Percentiles rank a stretch among this genome's conserved stretches.
Evolutionary conservation across 2,888 invertebrate species (phyloP).

Genomic region (Drosophila kambysellisi): DNA sequence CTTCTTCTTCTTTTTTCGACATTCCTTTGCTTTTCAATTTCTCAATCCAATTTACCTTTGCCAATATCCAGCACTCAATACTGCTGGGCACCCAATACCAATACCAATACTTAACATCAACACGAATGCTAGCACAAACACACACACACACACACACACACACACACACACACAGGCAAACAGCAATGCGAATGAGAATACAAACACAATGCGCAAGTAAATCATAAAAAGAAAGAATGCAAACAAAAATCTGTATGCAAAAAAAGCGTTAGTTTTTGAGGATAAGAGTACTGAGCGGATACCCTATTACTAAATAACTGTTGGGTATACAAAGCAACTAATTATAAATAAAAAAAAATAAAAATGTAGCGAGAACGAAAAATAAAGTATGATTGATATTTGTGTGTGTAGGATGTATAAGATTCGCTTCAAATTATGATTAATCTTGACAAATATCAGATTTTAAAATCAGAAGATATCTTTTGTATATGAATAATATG

Average conservation of each 20-base stretch:
- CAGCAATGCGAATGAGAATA: conserved; percentile 34
- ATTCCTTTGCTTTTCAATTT: conserved; percentile 62
- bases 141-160: conserved; percentile 17
- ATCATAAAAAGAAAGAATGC: conserved; percentile 52
- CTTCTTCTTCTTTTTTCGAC: conserved; percentile 8
- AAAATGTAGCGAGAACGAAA: background rate
- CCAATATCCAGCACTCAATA: conserved; percentile 51
- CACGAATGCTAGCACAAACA: conserved; percentile 23
- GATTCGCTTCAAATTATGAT: background rate
- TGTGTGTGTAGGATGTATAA: background rate
- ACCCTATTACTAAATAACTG: conserved; percentile 12
- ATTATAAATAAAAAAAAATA: background rate
- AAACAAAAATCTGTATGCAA: conserved; percentile 58
- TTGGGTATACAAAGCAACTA: background rate
- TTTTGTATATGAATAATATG: background rate
- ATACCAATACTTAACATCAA: conserved; percentile 18
- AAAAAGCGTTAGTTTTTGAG: conserved; percentile 25
- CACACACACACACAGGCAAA: conserved; percentile 9
- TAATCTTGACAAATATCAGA: background rate
- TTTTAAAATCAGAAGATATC: background rate
- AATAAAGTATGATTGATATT: background rate
- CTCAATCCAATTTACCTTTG: conserved; percentile 79
- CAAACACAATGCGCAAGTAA: conserved; percentile 72
- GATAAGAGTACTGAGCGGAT: background rate
- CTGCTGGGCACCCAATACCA: conserved; percentile 11